Evolutionary conservation across 35 echinoderm and acorn worm species (phyloP).

Genomic region (Ptychodera flava): DNA sequence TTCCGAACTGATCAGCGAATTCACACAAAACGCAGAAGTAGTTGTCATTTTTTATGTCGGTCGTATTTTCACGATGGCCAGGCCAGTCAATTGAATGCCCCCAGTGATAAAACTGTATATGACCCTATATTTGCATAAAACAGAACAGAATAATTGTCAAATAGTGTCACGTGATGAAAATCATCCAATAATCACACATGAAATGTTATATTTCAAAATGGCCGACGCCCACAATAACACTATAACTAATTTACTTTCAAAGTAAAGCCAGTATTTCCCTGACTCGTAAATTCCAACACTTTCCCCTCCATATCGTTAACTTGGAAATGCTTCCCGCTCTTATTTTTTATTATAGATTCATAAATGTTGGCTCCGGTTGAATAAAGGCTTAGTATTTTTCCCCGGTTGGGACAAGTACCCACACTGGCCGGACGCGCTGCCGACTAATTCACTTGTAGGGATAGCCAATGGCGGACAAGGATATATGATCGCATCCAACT

Average conservation of each 20-base stretch:
- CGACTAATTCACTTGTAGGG: too few relatives aligned
- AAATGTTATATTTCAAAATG: neutral
- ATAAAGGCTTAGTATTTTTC: neutral
- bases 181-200: neutral
- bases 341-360: neutral
- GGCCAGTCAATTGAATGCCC: slow-evolving; percentile 42
- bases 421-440: too few relatives aligned
- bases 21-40: slow-evolving; percentile 68
- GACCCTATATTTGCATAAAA: slow-evolving; percentile 78
- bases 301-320: neutral
- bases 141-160: slow-evolving; percentile 33
- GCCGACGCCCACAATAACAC: neutral
- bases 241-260: neutral
- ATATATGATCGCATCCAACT: too few relatives aligned
- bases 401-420: too few relatives aligned
- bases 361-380: neutral
- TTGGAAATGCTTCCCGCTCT: neutral
- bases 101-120: slow-evolving; percentile 60
- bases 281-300: neutral
- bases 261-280: neutral
- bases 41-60: slow-evolving; percentile 81
- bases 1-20: slow-evolving; percentile 73
- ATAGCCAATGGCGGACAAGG: too few relatives aligned
- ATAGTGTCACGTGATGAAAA: slow-evolving; percentile 2
- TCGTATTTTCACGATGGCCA: slow-evolving; percentile 65